Conservation (phyloP, 2,113 vertebrate species). For the Brachyhypopomus gauderio region DNA sequence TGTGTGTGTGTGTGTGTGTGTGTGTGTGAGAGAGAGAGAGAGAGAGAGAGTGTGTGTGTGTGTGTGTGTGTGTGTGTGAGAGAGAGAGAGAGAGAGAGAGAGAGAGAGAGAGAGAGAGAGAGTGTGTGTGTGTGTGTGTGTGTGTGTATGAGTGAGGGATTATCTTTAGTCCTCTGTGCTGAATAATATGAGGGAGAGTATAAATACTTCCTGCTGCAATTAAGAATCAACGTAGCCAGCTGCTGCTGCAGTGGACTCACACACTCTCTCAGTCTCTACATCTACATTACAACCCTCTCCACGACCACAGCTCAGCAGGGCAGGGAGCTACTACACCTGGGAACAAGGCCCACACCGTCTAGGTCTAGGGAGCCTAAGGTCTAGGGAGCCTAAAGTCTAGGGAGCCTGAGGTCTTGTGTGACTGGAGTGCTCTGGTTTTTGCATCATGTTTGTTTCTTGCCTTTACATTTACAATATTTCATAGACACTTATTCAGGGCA, state of each 20-base stretch:
- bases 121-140: neutral
- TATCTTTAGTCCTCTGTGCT: neutral
- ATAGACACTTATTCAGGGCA: too few relatives aligned
- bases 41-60: neutral
- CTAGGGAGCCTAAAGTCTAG: too few relatives aligned
- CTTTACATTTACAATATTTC: too few relatives aligned
- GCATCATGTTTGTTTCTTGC: too few relatives aligned
- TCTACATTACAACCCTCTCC: neutral
- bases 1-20: too few relatives aligned
- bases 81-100: neutral
- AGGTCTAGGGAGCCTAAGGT: too few relatives aligned
- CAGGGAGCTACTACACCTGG: neutral
- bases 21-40: too few relatives aligned
- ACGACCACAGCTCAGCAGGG: neutral
- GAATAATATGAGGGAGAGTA: neutral
- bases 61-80: too few relatives aligned
- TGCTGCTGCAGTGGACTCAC: neutral
- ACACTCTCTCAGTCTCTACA: neutral
- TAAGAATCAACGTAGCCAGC: neutral
- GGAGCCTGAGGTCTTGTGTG: too few relatives aligned
- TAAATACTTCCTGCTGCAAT: neutral
- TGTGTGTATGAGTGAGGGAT: too few relatives aligned
- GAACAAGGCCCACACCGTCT: neutral
- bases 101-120: neutral
- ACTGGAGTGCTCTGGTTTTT: too few relatives aligned